A percentile compares a stretch with the other conserved stretches of the same genome.
Conservation (phyloP, 2,113 vertebrate species). For the Corynorhinus townsendii region DNA sequence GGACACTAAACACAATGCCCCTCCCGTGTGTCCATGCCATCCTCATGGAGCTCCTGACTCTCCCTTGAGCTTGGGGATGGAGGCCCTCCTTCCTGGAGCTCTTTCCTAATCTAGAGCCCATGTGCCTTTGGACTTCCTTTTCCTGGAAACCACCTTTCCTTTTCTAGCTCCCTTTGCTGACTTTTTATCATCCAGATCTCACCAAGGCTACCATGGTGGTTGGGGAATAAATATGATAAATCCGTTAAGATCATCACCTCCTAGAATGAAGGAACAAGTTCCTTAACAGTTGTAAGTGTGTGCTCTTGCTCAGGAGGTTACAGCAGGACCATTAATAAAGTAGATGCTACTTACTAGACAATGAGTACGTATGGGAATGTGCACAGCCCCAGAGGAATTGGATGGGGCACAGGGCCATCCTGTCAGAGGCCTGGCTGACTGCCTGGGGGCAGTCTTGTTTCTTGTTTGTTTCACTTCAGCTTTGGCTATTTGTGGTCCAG, state of each 20-base stretch:
- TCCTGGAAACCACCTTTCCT: background rate
- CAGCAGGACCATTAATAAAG: no score
- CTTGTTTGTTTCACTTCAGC: background rate
- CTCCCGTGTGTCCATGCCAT: no score
- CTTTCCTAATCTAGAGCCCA: background rate
- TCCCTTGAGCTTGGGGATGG: background rate
- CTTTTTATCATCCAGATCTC: background rate
- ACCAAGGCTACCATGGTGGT: background rate
- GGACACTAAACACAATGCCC: background rate
- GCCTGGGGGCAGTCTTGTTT: background rate
- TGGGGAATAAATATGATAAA: background rate
- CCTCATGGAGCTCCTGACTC: background rate
- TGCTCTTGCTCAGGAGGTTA: background rate
- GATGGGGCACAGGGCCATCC: background rate
- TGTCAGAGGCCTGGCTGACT: background rate
- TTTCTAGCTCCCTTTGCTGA: background rate
- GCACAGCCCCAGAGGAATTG: background rate
- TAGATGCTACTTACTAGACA: background rate
- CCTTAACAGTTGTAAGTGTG: background rate
- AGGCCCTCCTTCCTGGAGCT: background rate
- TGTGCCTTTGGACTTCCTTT: background rate
- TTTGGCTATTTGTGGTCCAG: background rate
- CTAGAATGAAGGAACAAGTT: background rate
- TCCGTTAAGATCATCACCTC: fast-evolving
- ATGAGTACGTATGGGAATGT: fast-evolving